Percentiles rank a stretch among this genome's conserved stretches.
Evolutionary conservation across 1,140 invertebrate species (phyloP).

Genomic region (Coenobita brevimanus): DNA sequence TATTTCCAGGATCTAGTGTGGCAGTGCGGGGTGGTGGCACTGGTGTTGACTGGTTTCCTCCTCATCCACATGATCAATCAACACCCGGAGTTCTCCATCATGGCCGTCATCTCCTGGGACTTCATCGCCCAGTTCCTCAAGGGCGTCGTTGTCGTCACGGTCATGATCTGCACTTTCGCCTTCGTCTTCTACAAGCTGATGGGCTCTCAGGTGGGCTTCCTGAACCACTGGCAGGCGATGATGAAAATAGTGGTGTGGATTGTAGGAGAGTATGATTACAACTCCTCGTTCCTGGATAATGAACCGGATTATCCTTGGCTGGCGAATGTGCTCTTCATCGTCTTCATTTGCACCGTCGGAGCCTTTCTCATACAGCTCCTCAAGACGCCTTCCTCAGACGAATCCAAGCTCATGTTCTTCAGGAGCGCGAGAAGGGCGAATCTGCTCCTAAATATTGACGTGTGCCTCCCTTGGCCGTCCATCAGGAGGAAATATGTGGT

Average conservation of each 20-base stretch:
- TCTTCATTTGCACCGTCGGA: slow-evolving; percentile 47
- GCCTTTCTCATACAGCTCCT: slow-evolving; percentile 54
- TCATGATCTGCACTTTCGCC: slow-evolving; percentile 51
- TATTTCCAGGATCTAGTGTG: slow-evolving; percentile 19
- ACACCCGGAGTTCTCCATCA: slow-evolving; percentile 26
- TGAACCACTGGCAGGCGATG: slow-evolving; percentile 40
- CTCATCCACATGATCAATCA: slow-evolving; percentile 42
- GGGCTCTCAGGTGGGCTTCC: slow-evolving; percentile 25
- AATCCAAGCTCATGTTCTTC: slow-evolving; percentile 25
- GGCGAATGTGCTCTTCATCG: slow-evolving; percentile 51
- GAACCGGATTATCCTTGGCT: slow-evolving; percentile 32
- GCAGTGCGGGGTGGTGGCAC: slow-evolving; percentile 47
- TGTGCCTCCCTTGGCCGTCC: slow-evolving; percentile 19
- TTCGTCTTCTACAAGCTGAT: slow-evolving; percentile 57
- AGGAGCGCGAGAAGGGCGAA: not conserved
- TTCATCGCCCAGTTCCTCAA: slow-evolving; percentile 51
- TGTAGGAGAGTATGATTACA: slow-evolving; percentile 54
- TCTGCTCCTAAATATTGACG: slow-evolving; percentile 38
- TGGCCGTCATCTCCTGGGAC: not conserved
- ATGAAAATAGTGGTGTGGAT: slow-evolving; percentile 60
- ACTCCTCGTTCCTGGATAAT: slow-evolving; percentile 53
- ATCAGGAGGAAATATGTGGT: not conserved
- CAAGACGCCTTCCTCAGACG: slow-evolving; percentile 23
- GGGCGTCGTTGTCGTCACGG: slow-evolving; percentile 42
- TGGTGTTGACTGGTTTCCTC: slow-evolving; percentile 27